Evolutionary conservation across 2,888 invertebrate species (phyloP), one percentile per base, ranked within the genome.

Genomic region (Polylopha cassiicola): DNA sequence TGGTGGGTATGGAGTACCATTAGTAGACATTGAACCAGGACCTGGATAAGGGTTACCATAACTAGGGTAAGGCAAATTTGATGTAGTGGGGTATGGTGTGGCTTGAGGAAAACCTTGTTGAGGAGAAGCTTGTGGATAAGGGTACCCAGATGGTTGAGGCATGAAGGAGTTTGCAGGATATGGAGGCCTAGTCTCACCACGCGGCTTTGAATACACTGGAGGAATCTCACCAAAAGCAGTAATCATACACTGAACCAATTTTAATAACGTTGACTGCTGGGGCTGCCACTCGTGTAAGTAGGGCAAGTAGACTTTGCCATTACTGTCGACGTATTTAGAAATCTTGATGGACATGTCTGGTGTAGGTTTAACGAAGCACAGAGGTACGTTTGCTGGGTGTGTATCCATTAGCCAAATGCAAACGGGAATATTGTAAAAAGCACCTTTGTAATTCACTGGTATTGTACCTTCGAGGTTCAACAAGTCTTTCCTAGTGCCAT

Each of bases 371-470:
- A 99, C 98, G 64, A 92, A 95, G 67, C 94, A 94, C 81, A 99
- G 92, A 0, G 99, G 99, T 18, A 98, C 96, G 82, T 97, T 95
- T 68, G 94, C 91, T 0, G 99, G 99, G 87, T 99, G 97, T 3
- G 97, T 98, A 66, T 99, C 97, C 91, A 97, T 93, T 31, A 99
- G 71, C 95, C 97, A 99, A 60, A 99, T 92, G 66, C 94, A 93
- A 22, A 99, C 91, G 7, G 99, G 99, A 73, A 99, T 99, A 81
- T 99, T 96, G 80, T 99, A 99, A 27, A 87, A 89, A 42, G 88
- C 86, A 81, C 95, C 94, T 89, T 94, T 96, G 69, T 93, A 98
- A 36, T 89, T 87, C 1, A 98, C 95, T 24, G 98, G 98, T 60
- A 98, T 95, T 4, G 98, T 98, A 36, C 98, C 98, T 64, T 91